Conservation (phyloP, 2,888 invertebrate genomes). For the Zaprionus bogoriensis region DNA sequence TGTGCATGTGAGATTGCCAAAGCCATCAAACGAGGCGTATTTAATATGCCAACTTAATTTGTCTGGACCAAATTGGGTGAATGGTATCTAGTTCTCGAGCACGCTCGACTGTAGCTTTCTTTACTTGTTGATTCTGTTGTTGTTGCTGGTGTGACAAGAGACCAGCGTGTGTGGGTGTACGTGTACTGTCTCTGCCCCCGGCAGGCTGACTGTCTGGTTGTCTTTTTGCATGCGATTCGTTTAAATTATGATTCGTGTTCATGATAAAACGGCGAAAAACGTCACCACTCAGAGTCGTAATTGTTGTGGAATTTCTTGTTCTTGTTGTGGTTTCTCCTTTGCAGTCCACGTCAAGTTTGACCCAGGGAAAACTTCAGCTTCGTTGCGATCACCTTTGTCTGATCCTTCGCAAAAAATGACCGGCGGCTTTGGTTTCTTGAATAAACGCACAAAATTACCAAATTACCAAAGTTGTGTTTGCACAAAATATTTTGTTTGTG, state of each 20-base stretch:
- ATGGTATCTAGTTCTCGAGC: no score
- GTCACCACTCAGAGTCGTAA: slow-evolving; percentile 53
- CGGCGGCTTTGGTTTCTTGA: not conserved
- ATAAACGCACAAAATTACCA: not conserved
- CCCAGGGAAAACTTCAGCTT: slow-evolving; percentile 1
- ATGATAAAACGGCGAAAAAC: slow-evolving; percentile 76
- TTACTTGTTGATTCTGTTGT: slow-evolving; percentile 30
- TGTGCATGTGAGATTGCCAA: no score
- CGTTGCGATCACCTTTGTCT: no score
- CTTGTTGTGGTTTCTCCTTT: slow-evolving; percentile 38
- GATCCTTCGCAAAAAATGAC: no score
- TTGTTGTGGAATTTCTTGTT: slow-evolving; percentile 32
- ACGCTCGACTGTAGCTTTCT: no score
- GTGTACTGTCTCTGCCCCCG: not conserved
- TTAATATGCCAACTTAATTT: no score
- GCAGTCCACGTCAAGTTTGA: slow-evolving; percentile 25
- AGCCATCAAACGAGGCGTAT: no score
- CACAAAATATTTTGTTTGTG: no score
- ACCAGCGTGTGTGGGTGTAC: slow-evolving; percentile 54
- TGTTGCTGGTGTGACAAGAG: slow-evolving; percentile 38
- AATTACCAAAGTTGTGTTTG: no score
- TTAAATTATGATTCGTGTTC: slow-evolving; percentile 73
- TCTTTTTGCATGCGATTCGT: slow-evolving; percentile 53
- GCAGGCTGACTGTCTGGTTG: slow-evolving; percentile 26
- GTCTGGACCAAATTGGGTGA: no score